These are phyloP conservation scores for Drosophila putrida DNA, from an alignment of 2,888 invertebrate genomes.

Conservation along the genomic window DNA sequence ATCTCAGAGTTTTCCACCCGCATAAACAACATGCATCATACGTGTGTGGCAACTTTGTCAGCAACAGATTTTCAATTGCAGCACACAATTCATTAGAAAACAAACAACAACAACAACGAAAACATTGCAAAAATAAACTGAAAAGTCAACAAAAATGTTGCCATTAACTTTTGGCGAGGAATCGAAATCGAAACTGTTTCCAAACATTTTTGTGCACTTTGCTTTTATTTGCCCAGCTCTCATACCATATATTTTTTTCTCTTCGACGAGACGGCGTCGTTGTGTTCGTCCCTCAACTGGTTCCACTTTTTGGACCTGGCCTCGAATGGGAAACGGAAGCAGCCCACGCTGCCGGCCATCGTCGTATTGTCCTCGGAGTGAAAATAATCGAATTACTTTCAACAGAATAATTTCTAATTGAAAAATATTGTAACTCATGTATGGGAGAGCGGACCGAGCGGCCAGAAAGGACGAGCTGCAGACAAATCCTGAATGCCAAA, in stretches of 20 bases:
- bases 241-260: slow-evolving; percentile 5
- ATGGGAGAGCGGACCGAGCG: slow-evolving; percentile 38
- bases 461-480: slow-evolving; percentile 38
- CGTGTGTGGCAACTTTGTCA: slow-evolving; percentile 66
- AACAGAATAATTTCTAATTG: slow-evolving; percentile 86
- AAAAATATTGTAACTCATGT: slow-evolving; percentile 86
- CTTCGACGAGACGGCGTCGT: slow-evolving; percentile 53
- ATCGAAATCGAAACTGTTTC: slow-evolving; percentile 78
- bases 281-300: slow-evolving; percentile 14
- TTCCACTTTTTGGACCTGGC: slow-evolving; percentile 11
- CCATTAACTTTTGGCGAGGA: slow-evolving; percentile 69
- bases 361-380: slow-evolving; percentile 82
- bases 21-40: slow-evolving; percentile 45
- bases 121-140: slow-evolving; percentile 68
- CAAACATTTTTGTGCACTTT: slow-evolving; percentile 73
- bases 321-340: slow-evolving; percentile 46
- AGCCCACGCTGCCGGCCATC: slow-evolving; percentile 51
- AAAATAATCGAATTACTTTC: slow-evolving; percentile 86
- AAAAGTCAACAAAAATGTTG: slow-evolving; percentile 74
- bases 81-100: slow-evolving; percentile 55
- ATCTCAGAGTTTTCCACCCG: slow-evolving; percentile 2
- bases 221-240: slow-evolving; percentile 30
- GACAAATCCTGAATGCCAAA: slow-evolving; percentile 41
- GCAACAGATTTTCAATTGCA: slow-evolving; percentile 73
- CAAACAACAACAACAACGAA: slow-evolving; percentile 15